Conservation (phyloP, 1,140 invertebrate species). For the Diploscapter pachys region DNA sequence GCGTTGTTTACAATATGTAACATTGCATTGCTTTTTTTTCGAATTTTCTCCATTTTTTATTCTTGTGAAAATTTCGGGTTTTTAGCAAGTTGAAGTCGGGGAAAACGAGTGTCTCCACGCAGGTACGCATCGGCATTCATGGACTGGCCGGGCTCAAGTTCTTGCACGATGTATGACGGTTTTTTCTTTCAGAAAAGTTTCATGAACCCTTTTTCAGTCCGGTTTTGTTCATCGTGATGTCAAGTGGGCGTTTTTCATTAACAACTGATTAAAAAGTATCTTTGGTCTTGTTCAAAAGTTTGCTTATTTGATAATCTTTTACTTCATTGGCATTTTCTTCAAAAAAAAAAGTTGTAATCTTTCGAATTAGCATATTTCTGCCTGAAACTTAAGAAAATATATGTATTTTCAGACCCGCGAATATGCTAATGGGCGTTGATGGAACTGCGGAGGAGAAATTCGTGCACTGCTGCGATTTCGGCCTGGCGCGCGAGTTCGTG, state of each 20-base stretch:
- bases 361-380: too few species aligned
- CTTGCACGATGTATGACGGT: constrained; percentile 34
- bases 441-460: constrained; percentile 22
- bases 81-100: not conserved
- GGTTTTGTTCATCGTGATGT: constrained; percentile 97
- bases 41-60: too few species aligned
- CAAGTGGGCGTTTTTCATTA: constrained; percentile 64
- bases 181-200: too few species aligned
- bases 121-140: constrained; percentile 43
- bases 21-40: too few species aligned
- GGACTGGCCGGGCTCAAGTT: constrained; percentile 44
- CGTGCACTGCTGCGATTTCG: constrained; percentile 98
- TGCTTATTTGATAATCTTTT: too few species aligned
- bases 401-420: constrained; percentile 64
- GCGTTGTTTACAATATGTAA: too few species aligned
- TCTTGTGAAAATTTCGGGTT: too few species aligned
- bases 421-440: constrained; percentile 39
- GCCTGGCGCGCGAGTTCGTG: constrained; percentile 84
- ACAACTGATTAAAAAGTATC: too few species aligned
- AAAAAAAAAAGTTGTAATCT: too few species aligned
- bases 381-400: too few species aligned
- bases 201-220: not conserved
- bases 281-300: too few species aligned
- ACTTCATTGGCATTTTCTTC: too few species aligned
- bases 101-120: constrained; percentile 34